phyloP scores from a whole-genome alignment of 1,140 invertebrate species.

The Tigriopus japonicus region DNA sequence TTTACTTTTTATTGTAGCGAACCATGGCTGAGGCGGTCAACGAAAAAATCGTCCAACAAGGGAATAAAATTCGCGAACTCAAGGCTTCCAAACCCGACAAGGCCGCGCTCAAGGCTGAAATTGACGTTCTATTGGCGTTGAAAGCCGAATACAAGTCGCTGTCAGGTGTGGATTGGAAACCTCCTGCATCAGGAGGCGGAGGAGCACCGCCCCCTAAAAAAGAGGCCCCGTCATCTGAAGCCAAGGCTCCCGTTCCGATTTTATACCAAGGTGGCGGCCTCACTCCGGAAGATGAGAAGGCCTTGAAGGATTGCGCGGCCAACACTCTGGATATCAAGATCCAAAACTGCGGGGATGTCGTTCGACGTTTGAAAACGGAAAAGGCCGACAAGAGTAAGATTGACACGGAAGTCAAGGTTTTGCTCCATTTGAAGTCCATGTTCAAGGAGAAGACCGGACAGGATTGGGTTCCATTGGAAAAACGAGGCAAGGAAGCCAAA shows the following conservation, averaged over 20 bases:
- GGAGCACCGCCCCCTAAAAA: not conserved
- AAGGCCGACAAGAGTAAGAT: conserved; percentile 25
- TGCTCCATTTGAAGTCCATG: conserved; percentile 29
- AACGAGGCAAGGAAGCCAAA: not conserved
- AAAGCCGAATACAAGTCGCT: conserved; percentile 58
- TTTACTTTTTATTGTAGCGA: too few species aligned
- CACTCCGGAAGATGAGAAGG: not conserved
- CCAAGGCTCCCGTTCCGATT: not conserved
- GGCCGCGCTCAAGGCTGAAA: conserved; percentile 42
- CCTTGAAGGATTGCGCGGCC: not conserved
- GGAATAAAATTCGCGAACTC: conserved; percentile 45
- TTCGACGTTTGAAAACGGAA: conserved; percentile 43
- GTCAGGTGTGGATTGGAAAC: conserved; percentile 38
- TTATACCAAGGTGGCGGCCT: not conserved
- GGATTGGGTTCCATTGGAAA: conserved; percentile 37
- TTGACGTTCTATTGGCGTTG: conserved; percentile 46
- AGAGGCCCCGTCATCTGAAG: not conserved
- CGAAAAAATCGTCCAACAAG: conserved; percentile 36
- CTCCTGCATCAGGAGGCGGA: not conserved
- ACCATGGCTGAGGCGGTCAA: not conserved
- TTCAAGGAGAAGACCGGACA: conserved; percentile 30
- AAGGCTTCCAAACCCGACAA: conserved; percentile 41
- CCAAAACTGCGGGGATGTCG: conserved; percentile 30
- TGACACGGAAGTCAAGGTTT: conserved; percentile 27
- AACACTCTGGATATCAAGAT: conserved; percentile 1